phyloP scores from a whole-genome alignment of 2,888 invertebrate species.

The Caenorhabditis sp. region DNA sequence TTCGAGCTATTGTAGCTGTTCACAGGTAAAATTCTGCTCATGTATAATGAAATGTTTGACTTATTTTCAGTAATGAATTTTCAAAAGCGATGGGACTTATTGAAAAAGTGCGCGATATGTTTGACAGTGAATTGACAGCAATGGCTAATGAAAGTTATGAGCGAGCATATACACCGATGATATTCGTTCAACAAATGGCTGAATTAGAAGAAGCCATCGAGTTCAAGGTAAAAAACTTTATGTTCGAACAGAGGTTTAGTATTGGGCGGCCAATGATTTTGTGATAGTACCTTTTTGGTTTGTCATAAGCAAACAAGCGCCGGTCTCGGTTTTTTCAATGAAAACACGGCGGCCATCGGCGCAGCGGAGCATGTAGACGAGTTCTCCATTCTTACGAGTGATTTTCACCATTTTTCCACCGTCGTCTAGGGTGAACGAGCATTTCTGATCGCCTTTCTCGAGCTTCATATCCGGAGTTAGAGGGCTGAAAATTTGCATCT shows the following conservation, averaged over 20 bases:
- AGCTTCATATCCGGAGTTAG: conserved; percentile 25
- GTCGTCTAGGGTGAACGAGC: conserved; percentile 14
- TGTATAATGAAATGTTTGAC: no score
- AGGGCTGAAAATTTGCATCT: background rate
- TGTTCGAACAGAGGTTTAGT: conserved; percentile 6
- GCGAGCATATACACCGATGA: conserved; percentile 82
- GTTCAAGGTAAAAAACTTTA: conserved; percentile 76
- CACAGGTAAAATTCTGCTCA: conserved; percentile 77
- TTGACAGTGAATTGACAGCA: conserved; percentile 94
- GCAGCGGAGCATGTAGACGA: conserved; percentile 34
- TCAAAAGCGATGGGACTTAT: conserved; percentile 78
- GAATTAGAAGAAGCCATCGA: conserved; percentile 98
- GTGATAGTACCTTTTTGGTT: conserved; percentile 20
- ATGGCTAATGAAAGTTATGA: conserved; percentile 95
- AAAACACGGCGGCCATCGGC: conserved; percentile 35
- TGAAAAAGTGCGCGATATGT: conserved; percentile 86
- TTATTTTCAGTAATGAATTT: conserved; percentile 51
- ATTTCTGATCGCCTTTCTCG: conserved; percentile 15
- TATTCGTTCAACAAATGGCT: conserved; percentile 93
- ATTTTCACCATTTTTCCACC: conserved; percentile 34
- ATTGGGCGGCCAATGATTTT: conserved; percentile 25
- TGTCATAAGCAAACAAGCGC: conserved; percentile 19
- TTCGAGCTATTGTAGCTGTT: conserved; percentile 89
- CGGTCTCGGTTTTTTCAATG: conserved; percentile 18
- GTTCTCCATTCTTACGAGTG: conserved; percentile 7